phyloP scores from a whole-genome alignment of 2,888 invertebrate species.

The Zhuqinia jingwanae region DNA sequence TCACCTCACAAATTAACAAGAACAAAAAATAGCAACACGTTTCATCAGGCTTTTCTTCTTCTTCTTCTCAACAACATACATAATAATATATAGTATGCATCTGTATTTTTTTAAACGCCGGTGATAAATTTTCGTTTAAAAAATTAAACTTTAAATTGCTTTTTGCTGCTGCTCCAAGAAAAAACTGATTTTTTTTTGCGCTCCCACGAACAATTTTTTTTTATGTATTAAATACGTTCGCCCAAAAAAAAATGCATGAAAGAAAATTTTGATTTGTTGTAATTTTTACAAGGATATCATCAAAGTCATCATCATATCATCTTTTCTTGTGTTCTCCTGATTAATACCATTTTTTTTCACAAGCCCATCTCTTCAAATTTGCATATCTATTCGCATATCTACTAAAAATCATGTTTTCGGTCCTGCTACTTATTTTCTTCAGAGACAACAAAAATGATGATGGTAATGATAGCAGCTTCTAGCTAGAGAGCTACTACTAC shows the following conservation, averaged over 20 bases:
- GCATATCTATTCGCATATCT: constrained; percentile 2
- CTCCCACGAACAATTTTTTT: constrained; percentile 27
- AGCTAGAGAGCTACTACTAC: neutral
- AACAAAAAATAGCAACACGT: too few relatives aligned
- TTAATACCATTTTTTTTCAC: constrained; percentile 43
- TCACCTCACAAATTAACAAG: too few relatives aligned
- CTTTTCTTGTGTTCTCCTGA: constrained; percentile 5
- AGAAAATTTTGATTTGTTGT: neutral
- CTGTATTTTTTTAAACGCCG: too few relatives aligned
- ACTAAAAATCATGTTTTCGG: too few relatives aligned
- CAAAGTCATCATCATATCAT: constrained; percentile 11
- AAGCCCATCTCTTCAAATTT: constrained; percentile 6
- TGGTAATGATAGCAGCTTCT: neutral
- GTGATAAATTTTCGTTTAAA: constrained; percentile 73
- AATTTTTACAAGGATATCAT: constrained; percentile 35
- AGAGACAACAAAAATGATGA: neutral
- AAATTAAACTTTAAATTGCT: constrained; percentile 71
- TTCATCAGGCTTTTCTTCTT: too few relatives aligned
- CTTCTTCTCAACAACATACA: too few relatives aligned
- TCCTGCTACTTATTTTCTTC: neutral
- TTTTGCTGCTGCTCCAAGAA: constrained; percentile 32
- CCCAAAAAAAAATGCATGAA: neutral
- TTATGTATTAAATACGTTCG: too few relatives aligned
- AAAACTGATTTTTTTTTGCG: constrained; percentile 41
- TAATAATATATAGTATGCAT: too few relatives aligned